Conservation (phyloP, 2,797 vertebrate genomes). For the Enteromius trimaculatus region DNA sequence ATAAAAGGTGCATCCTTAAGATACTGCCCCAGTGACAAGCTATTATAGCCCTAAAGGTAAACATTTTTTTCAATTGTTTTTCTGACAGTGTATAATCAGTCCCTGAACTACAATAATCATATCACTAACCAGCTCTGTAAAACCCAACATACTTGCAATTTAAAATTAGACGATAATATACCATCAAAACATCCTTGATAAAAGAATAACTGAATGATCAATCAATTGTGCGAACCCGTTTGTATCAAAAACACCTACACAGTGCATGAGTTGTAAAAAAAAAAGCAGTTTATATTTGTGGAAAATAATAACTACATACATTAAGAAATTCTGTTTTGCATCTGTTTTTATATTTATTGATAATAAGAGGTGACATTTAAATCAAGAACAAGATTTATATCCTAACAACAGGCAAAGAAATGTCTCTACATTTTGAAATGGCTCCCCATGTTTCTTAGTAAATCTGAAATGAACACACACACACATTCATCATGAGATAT, state of each 20-base stretch:
- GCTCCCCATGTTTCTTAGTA: conserved; percentile 16
- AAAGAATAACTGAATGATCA: conserved; percentile 20
- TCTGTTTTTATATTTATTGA: conserved; percentile 10
- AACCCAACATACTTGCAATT: neutral
- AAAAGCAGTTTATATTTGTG: neutral
- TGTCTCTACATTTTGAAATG: conserved; percentile 3
- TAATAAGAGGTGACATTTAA: conserved; percentile 17
- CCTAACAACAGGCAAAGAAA: neutral
- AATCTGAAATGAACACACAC: conserved; percentile 17
- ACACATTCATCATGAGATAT: conserved; percentile 33
- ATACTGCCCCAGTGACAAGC: neutral
- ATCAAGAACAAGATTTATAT: neutral
- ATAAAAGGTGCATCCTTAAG: neutral
- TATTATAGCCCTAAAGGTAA: neutral
- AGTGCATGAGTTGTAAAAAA: conserved; percentile 57
- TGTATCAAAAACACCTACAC: conserved; percentile 65
- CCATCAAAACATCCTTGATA: neutral
- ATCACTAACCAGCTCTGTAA: neutral
- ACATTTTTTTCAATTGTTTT: neutral
- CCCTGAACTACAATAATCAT: neutral
- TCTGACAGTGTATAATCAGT: neutral
- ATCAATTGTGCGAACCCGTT: conserved; percentile 60
- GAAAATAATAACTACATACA: conserved; percentile 31
- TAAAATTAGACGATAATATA: neutral
- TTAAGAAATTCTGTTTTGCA: neutral